Conservation (phyloP, 2,113 vertebrate species). For the Archocentrus centrarchus region DNA sequence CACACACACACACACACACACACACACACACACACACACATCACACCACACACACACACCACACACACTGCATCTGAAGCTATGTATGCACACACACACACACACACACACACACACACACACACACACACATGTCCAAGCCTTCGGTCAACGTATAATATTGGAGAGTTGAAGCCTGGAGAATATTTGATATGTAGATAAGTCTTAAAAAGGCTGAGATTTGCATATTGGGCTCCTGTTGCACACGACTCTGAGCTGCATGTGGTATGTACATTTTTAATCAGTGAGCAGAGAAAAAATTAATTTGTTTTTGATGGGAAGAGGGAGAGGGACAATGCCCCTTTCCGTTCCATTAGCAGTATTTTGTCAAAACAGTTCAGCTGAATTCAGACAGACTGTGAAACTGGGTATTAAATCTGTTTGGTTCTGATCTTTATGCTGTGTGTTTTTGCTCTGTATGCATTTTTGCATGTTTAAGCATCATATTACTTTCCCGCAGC, state of each 20-base stretch:
- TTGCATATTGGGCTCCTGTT: conserved; percentile 77
- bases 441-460: neutral
- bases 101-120: conserved; percentile 17
- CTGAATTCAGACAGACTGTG: neutral
- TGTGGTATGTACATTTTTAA: conserved; percentile 82
- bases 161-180: conserved; percentile 61
- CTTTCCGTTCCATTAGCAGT: conserved; percentile 67
- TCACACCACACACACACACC: neutral
- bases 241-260: conserved; percentile 68
- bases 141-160: conserved; percentile 57
- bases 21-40: conserved; percentile 12
- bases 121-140: neutral
- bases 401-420: rapidly evolving
- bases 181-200: conserved; percentile 84
- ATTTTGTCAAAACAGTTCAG: conserved; percentile 72
- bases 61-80: neutral
- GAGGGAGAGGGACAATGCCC: conserved; percentile 44
- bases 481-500: neutral
- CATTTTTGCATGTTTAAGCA: conserved; percentile 7
- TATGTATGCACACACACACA: conserved; percentile 12
- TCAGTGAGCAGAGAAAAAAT: conserved; percentile 78
- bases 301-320: conserved; percentile 73
- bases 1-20: conserved; percentile 18
- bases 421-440: neutral
- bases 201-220: conserved; percentile 79